Evolutionary conservation across 2,113 vertebrate species (phyloP).

Genomic region (Alectura lathami): DNA sequence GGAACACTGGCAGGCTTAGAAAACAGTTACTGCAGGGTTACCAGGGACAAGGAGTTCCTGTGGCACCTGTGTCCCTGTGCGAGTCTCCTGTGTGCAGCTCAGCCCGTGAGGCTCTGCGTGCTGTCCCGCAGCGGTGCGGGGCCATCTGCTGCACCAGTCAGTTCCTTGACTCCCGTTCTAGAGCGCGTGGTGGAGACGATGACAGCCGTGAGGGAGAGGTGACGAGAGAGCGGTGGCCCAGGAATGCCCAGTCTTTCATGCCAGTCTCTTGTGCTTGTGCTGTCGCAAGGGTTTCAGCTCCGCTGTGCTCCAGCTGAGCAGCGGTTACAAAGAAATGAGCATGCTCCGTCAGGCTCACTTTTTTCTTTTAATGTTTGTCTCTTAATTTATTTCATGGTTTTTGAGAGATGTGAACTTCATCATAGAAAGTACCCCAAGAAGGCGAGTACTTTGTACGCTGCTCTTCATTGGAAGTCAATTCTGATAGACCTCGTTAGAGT

Average conservation of each 20-base stretch:
- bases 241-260: background rate
- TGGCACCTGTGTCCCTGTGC: background rate
- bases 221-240: background rate
- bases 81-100: background rate
- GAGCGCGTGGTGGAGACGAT: fast-evolving
- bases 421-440: background rate
- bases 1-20: background rate
- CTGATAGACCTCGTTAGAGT: background rate
- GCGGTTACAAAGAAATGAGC: background rate
- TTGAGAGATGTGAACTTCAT: background rate
- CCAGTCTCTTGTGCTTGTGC: background rate
- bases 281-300: background rate
- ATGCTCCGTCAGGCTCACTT: background rate
- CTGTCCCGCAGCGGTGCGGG: background rate
- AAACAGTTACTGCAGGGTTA: background rate
- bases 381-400: background rate
- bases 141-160: fast-evolving
- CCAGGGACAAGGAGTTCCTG: background rate
- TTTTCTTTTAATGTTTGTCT: background rate
- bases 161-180: background rate
- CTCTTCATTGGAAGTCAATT: background rate
- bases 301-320: background rate
- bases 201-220: background rate
- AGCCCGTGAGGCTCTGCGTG: background rate
- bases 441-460: background rate